Conservation (phyloP, 53 echinoderm and acorn worm genomes). For the Apostichopus leukothele region DNA sequence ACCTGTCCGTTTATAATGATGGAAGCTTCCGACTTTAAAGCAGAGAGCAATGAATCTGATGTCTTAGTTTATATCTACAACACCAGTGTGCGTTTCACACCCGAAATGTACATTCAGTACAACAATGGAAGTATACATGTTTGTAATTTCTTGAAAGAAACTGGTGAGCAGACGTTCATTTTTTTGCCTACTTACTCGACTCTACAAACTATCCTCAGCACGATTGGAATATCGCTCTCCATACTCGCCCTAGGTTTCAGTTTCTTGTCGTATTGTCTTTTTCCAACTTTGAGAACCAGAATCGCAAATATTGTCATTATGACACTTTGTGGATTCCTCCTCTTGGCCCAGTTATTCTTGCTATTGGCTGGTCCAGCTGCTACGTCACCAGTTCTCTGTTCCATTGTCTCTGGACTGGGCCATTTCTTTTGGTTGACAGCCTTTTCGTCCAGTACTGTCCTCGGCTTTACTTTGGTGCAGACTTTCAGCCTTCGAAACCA, state of each 20-base stretch:
- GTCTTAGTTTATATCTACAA: slow-evolving; percentile 11
- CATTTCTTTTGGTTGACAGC: slow-evolving; percentile 38
- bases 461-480: slow-evolving; percentile 4
- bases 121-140: slow-evolving; percentile 38
- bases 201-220: slow-evolving; percentile 4
- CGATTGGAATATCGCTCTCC: slow-evolving; percentile 17
- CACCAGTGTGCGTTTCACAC: slow-evolving; percentile 1
- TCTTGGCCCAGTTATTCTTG: slow-evolving; percentile 7
- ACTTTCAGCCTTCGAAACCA: slow-evolving; percentile 26
- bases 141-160: slow-evolving; percentile 37
- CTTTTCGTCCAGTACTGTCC: slow-evolving; percentile 12
- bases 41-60: slow-evolving; percentile 10
- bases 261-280: slow-evolving; percentile 17
- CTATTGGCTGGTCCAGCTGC: slow-evolving; percentile 28
- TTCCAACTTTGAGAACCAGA: neutral
- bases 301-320: slow-evolving; percentile 27
- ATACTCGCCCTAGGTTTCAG: neutral
- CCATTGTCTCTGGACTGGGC: slow-evolving; percentile 11
- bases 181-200: neutral
- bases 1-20: slow-evolving; percentile 13
- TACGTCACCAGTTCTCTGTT: neutral
- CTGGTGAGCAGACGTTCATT: neutral
- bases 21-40: slow-evolving; percentile 22
- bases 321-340: slow-evolving; percentile 18
- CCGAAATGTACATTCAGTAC: slow-evolving; percentile 23